Base-by-base conservation (phyloP, 2,113 vertebrate genomes). In the Hiodon tergisus region DNA sequence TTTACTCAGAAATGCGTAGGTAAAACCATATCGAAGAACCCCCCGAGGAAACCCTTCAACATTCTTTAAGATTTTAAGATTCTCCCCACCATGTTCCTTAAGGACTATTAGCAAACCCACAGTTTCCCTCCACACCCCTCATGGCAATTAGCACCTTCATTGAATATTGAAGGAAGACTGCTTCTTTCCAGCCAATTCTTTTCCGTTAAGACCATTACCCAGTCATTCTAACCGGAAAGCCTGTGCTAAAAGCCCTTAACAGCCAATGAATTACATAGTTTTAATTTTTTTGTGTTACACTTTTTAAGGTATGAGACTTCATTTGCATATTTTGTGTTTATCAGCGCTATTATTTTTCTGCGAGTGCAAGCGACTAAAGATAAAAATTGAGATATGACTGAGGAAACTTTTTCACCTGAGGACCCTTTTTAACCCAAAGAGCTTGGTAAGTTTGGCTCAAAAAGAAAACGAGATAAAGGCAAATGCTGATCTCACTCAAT, bases 111-210 rank as follows among this genome's bases (percentile, higher is more conserved):
- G 83, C 84, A 81, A 84, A 83, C 77, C 73, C 76, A 73, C 81
- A 67, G 13, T 47, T 47, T 16, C 61, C 78, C 84, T 81, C 82
- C 86, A 81, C 82, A 86, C 82, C 80, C 85, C 84, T 70, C 72
- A 14, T 71, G 86, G 86, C 88, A 91, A 90, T 89, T 91, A 90
- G 85, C 81, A 68, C 82, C 85, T 87, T 89, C 85, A 89, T 87
- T 88, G 86, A 90, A 90, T 91, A 91, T 89, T 90, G 89, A 91
- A 89, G 83, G 89, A 90, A 88, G 87, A 90, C 91, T 90, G 86
- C 81, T 83, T 84, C 87, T 89, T 90, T 91, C 89, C 88, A 90
- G 86, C 84, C 76, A 71, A 87, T 86, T 90, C 85, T 88, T 88
- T 89, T 87, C 88, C 84, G 85, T 81, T 87, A 85, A 85, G 85